Base-by-base conservation (phyloP, 2,888 invertebrate species). In the Acanthosepion esculentum region DNA sequence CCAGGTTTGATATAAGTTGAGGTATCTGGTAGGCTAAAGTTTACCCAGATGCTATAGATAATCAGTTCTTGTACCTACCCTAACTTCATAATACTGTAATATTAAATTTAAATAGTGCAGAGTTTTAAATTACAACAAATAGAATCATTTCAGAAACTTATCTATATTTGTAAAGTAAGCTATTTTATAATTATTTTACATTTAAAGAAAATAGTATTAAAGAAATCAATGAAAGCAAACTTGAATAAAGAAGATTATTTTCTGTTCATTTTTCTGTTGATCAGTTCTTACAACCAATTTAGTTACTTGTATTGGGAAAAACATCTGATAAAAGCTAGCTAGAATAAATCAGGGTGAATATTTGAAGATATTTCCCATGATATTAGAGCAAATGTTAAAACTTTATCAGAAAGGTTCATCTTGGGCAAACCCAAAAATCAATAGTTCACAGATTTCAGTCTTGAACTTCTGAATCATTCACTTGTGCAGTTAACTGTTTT, bases 371-470 rank as follows among this genome's bases (percentile, higher is more conserved):
- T 78, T 78, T 78, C 29, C 78, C n/a, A 78, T n/a, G 78, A 78
- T 78, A 78, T 78, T 78, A 29, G n/a, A 78, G 78, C n/a, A 10
- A 78, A n/a, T 78, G 29, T 7, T 78, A 78, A 29, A n/a, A 29
- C n/a, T 78, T 78, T 78, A 78, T 78, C 78, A 78, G 78, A 78
- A 78, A 78, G 78, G 78, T 78, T 78, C n/a, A 78, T n/a, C n/a
- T 78, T 78, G 78, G n/a, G n/a, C 15, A 78, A 78, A 78, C 78
- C n/a, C n/a, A n/a, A n/a, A 78, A 78, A 78, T 78, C 78, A 78
- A 78, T 78, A n/a, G 29, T 78, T 78, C n/a, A 78, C 78, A n/a
- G 29, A 78, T 78, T 78, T n/a, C 12, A n/a, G 29, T 78, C 29
- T 78, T 78, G 78, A n/a, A 78, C n/a, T 78, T n/a, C 78, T 78